Base-by-base conservation (phyloP, 2,113 vertebrate genomes). In the Litocranius walleri region DNA sequence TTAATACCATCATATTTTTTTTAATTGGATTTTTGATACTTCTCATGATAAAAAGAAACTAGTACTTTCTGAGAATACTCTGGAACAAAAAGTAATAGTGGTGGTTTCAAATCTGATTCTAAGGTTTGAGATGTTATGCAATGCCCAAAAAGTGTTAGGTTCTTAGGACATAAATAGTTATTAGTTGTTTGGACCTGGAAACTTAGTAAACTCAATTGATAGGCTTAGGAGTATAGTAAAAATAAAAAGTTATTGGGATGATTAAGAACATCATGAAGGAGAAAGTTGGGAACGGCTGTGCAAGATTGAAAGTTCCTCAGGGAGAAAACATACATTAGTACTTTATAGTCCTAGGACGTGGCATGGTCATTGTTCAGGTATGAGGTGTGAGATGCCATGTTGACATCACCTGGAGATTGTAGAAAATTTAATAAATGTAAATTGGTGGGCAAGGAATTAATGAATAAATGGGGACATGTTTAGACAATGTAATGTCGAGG, bases 1-100 rank as follows among this genome's bases (percentile, higher is more conserved):
- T 95, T n/a, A 33, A 93, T 90, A 74, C 29, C 67, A 83, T 80
- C 15, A 0, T 94, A 16, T 85, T 27, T 93, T 93, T 90, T 12
- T 2, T 89, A 43, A 21, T 85, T 61, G 36, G 11, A 74, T 86
- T 97, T 96, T 40, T 48, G 54, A 91, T 36, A 23, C 54, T 67
- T 23, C 23, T 17, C 77, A 4, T 83, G 29, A 88, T 91, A 52
- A 81, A 81, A 77, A 93, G 91, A 90, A 82, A n/a, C 10, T 89
- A 71, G 11, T 50, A 29, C 62, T 74, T 91, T 83, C 1, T 91
- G 48, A 92, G 82, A 57, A 87, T 71, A 50, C 0, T 87, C n/a
- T 84, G 62, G 81, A 90, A 50, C 45, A 71, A 14, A 27, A 90
- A 80, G 14, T 23, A n/a, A 40, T n/a, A 33, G 8, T 74, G 36